Base-by-base conservation (phyloP, 2,113 vertebrate species). In the Oenanthe oenanthe region DNA sequence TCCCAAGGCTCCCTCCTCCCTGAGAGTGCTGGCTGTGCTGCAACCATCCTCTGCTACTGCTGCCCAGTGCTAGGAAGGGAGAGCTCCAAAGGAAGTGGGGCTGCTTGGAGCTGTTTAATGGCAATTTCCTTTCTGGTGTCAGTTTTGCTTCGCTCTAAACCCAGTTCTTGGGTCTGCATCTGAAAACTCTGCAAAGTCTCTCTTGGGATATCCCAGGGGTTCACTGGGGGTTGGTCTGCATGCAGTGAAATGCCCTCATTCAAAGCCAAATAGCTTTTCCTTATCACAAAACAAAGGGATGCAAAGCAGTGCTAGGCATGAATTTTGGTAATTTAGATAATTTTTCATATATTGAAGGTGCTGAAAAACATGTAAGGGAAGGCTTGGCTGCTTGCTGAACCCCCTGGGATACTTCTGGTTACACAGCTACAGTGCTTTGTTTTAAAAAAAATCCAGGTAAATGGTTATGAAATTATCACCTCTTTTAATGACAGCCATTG, bases 21-120 rank as follows among this genome's bases (percentile, higher is more conserved):
- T 3, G 3, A 57, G 13, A 0, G 0, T 18, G 47, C 10, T 42
- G 77, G 4, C 12, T 61, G 62, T 38, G 51, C 62, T 79, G 2
- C 4, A 2, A 40, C 20, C 42, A 24, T 9, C 60, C 34, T 19
- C 15, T 29, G 34, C 16, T 32, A 9, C 32, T 67, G 20, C 58
- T 58, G 38, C 29, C 36, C 8, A 1, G 8, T n/a, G 40, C 31
- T 29, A 12, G 17, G 25, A 34, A 80, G 28, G 29, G 65, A 47
- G 20, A 58, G 8, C 13, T 38, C n/a, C 14, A 11, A 40, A 73
- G n/a, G 26, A 62, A 54, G 50, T 3, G 20, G 18, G 16, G n/a
- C 42, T 77, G 8, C n/a, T 43, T 68, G 38, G 32, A 48, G 11
- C 13, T 38, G 13, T 28, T 67, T 21, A 12, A 51, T 66, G 19